phyloP scores from a whole-genome alignment of 1,140 invertebrate species.

The Hirudo medicinalis region DNA sequence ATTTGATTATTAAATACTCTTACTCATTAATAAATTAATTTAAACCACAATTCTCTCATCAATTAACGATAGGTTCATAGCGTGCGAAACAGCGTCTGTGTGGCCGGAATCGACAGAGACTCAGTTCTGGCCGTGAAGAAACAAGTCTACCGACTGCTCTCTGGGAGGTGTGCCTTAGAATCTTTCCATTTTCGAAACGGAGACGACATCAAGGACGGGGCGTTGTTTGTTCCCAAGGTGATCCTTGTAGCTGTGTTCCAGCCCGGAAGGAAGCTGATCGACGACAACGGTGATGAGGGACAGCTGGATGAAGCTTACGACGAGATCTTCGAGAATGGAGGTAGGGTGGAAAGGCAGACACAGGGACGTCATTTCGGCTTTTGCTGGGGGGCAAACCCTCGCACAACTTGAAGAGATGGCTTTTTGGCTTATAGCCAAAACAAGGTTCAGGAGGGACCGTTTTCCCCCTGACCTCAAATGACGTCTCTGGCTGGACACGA shows the following conservation, averaged over 20 bases:
- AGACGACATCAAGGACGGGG: slow-evolving; percentile 20
- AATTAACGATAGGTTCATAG: slow-evolving; percentile 5
- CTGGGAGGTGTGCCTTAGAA: slow-evolving; percentile 11
- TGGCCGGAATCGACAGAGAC: slow-evolving; percentile 14
- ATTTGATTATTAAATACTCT: too few species aligned
- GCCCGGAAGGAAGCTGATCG: slow-evolving; percentile 20
- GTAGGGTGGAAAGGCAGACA: not conserved
- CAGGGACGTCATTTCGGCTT: not conserved
- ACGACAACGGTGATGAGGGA: slow-evolving; percentile 17
- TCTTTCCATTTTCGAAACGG: slow-evolving; percentile 14
- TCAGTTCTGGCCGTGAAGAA: slow-evolving; percentile 16
- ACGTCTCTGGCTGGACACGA: not conserved
- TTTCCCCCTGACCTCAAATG: not conserved
- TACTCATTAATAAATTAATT: not conserved
- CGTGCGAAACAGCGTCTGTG: slow-evolving; percentile 17
- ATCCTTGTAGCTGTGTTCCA: slow-evolving; percentile 17
- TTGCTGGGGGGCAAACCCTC: not conserved
- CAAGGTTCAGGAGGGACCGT: too few species aligned
- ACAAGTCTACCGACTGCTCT: not conserved
- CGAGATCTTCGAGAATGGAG: slow-evolving; percentile 18
- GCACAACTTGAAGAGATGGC: not conserved
- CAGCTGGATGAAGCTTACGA: slow-evolving; percentile 19
- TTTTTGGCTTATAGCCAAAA: too few species aligned
- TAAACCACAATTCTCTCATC: not conserved
- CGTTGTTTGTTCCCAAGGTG: slow-evolving; percentile 21